A percentile compares a stretch with the other conserved stretches of the same genome.
Conservation (phyloP, 2,888 invertebrate genomes). For the Scaptomyza tumidula region DNA sequence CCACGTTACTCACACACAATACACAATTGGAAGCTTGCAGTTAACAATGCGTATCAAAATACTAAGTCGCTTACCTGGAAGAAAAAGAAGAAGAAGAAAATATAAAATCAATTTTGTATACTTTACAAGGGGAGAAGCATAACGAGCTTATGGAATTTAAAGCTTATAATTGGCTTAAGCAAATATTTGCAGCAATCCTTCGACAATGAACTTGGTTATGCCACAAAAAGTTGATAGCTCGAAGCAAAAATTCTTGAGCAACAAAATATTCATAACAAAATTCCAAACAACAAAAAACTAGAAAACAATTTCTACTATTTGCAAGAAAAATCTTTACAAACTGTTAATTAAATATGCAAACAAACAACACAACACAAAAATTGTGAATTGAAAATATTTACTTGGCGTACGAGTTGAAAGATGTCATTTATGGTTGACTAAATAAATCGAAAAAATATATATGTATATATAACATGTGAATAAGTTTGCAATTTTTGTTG, state of each 20-base stretch:
- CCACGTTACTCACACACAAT: conserved; percentile 19
- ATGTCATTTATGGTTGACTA: conserved; percentile 59
- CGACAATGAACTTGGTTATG: not conserved
- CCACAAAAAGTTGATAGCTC: not conserved
- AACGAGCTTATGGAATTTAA: not conserved
- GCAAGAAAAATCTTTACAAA: conserved; percentile 12
- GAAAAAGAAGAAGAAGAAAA: conserved; percentile 30
- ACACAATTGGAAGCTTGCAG: not conserved
- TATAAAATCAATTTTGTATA: conserved; percentile 2
- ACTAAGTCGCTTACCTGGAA: conserved; percentile 60
- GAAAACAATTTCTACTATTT: not conserved
- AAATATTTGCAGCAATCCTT: not conserved
- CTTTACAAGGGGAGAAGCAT: not conserved
- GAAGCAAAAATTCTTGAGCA: not conserved
- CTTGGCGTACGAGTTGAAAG: conserved; percentile 29
- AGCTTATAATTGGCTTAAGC: not conserved
- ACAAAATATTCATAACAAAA: not conserved
- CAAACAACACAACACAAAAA: not conserved
- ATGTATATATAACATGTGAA: conserved; percentile 29
- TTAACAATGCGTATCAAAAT: conserved; percentile 6
- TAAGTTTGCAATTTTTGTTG: not conserved
- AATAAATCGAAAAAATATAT: conserved; percentile 44
- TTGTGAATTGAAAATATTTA: conserved; percentile 24
- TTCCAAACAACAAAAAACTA: not conserved
- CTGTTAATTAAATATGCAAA: conserved; percentile 55